These are phyloP conservation scores for Ametastegia equiseti DNA, from an alignment of 2,888 invertebrate species.

Conservation along the genomic window DNA sequence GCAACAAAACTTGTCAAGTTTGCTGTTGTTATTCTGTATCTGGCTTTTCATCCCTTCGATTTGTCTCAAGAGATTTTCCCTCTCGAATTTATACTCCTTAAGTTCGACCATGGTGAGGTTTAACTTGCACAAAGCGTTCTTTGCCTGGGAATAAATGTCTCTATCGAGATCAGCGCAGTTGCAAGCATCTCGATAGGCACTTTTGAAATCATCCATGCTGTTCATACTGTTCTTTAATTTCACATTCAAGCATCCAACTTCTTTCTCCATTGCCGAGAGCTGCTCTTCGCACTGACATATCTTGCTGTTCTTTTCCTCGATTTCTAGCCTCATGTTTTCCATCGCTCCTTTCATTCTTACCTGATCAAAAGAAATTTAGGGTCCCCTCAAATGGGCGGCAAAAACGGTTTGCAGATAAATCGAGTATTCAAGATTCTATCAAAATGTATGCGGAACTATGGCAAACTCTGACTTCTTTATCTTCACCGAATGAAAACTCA, in stretches of 20 bases:
- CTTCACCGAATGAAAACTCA: neutral
- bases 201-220: conserved; percentile 58
- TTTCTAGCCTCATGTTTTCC: conserved; percentile 55
- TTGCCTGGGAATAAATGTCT: conserved; percentile 57
- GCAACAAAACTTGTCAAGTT: neutral
- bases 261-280: conserved; percentile 55
- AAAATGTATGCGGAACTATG: conserved; percentile 17
- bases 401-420: neutral
- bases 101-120: conserved; percentile 45
- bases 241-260: conserved; percentile 57
- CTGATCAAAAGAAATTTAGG: conserved; percentile 50
- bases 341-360: conserved; percentile 56
- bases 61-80: conserved; percentile 54
- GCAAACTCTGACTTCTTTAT: neutral
- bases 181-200: conserved; percentile 54
- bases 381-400: neutral
- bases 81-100: conserved; percentile 57
- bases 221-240: conserved; percentile 58
- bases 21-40: neutral
- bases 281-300: conserved; percentile 60
- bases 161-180: conserved; percentile 52
- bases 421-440: conserved; percentile 24
- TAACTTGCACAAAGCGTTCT: conserved; percentile 55
- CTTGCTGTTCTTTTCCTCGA: conserved; percentile 57
- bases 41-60: conserved; percentile 55